Percentiles rank a stretch among this genome's conserved stretches.
phyloP scores from a whole-genome alignment of 2,113 vertebrate genomes.

The Cebus imitator region DNA sequence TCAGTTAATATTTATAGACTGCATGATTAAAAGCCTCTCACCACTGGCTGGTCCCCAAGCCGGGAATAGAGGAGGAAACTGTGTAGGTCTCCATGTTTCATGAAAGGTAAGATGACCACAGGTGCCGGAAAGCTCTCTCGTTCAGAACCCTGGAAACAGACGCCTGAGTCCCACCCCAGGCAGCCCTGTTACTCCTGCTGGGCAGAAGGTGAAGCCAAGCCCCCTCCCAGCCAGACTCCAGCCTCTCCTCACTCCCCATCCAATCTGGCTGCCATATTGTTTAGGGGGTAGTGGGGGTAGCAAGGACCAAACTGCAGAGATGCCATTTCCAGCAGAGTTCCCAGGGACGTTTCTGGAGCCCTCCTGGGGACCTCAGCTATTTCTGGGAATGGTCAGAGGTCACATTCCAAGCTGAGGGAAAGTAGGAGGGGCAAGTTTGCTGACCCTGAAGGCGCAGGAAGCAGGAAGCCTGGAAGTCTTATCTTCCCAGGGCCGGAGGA shows the following conservation, averaged over 20 bases:
- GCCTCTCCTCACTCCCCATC: neutral
- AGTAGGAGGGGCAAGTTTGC: constrained; percentile 35
- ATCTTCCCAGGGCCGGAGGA: neutral
- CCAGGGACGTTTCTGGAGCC: constrained; percentile 65
- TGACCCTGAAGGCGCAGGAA: neutral
- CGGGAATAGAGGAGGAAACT: constrained; percentile 94
- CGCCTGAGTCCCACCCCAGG: constrained; percentile 81
- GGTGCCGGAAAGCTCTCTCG: constrained; percentile 94
- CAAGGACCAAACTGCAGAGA: neutral
- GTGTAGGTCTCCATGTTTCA: constrained; percentile 96
- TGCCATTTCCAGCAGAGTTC: constrained; percentile 54
- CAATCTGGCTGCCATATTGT: neutral
- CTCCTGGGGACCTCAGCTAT: constrained; percentile 73
- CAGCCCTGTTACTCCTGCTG: neutral
- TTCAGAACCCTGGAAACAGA: constrained; percentile 94
- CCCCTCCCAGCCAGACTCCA: neutral
- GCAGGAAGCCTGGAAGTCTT: neutral
- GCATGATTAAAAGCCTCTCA: constrained; percentile 71
- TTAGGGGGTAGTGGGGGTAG: neutral
- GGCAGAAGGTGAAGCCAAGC: neutral
- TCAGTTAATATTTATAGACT: neutral
- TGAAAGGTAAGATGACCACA: constrained; percentile 94
- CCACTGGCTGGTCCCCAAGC: constrained; percentile 92
- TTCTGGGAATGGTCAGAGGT: constrained; percentile 73
- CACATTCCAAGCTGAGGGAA: constrained; percentile 64